Evolutionary conservation across 92 coral and sea anemone genomes (phyloP), one percentile per base, ranked within the genome.

Genomic region (Scolanthus callimorphus): DNA sequence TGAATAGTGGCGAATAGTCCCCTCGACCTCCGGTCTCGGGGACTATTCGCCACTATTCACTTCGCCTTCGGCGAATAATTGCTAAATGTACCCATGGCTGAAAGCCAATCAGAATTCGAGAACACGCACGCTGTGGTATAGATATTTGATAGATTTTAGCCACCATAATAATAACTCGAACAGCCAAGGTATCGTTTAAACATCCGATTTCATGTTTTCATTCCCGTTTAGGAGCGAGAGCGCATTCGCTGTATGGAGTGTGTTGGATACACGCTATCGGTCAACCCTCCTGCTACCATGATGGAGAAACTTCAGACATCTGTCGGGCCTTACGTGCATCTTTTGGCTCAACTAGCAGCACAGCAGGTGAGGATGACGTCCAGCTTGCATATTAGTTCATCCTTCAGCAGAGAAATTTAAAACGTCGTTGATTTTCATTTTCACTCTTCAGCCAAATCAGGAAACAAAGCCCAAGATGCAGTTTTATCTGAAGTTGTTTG

Each of bases 241-340:
- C 80, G 82, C 24, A 73, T 92, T 11, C 92, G 98, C 9, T 92
- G 98, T 43, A 89, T 92, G 83, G 98, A 92, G 49, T 92, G 98
- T 41, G 79, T 92, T n/a, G 98, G 98, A 10, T 90, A 84, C 51
- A 71, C 71, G 45, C 62, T 92, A 44, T 85, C 98, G 17, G 86
- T 88, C 17, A 95, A 92, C 49, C 86, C 88, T 17, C 79, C 73
- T 1, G 23, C 71, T 17, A 48, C 68, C 11, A 79, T 82, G 38
- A 34, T 81, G 63, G 74, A 79, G 48, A 74, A 83, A 63, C 76
- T 84, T 24, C 81, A 73, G 34, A 62, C 63, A 17, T 56, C 86
- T 17, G 73, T 84, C 17, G 55, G 60, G n/a, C 94, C 98, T 17
- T 90, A 84, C 60, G 56, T 78, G 39, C 67, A 84, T 19, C 79